phyloP scores from a whole-genome alignment of 2,113 vertebrate genomes.

The Alces alces region DNA sequence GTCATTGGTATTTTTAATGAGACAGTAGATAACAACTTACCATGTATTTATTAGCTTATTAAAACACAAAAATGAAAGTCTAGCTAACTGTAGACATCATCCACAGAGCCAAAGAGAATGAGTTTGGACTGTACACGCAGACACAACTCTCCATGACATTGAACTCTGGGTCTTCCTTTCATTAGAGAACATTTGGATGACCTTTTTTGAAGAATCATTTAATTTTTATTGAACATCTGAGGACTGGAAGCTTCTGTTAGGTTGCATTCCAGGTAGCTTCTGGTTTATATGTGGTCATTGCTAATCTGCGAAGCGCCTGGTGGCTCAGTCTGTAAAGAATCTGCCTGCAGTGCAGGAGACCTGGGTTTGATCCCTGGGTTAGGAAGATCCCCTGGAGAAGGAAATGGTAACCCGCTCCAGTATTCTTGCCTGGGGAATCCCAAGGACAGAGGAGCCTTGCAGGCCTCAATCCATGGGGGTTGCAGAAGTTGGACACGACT shows the following conservation, averaged over 20 bases:
- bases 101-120: background rate
- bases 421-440: background rate
- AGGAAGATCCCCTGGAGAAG: background rate
- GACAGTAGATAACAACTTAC: background rate
- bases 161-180: slow-evolving; percentile 21
- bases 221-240: background rate
- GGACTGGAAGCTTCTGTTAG: background rate
- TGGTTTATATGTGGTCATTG: background rate
- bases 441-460: background rate
- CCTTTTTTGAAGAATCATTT: background rate
- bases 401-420: background rate
- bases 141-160: background rate
- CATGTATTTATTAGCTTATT: background rate
- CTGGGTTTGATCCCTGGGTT: background rate
- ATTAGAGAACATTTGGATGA: slow-evolving; percentile 2
- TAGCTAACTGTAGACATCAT: background rate
- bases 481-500: background rate
- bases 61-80: background rate
- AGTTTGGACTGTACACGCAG: background rate
- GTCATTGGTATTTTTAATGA: background rate
- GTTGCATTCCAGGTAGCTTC: background rate
- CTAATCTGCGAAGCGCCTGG: background rate
- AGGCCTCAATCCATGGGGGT: background rate
- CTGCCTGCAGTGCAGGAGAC: background rate
- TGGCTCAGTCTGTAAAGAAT: background rate